Percentiles rank a stretch among this genome's conserved stretches.
Conservation (phyloP, 2,888 invertebrate species). For the Hirtodrosophila duncani region DNA sequence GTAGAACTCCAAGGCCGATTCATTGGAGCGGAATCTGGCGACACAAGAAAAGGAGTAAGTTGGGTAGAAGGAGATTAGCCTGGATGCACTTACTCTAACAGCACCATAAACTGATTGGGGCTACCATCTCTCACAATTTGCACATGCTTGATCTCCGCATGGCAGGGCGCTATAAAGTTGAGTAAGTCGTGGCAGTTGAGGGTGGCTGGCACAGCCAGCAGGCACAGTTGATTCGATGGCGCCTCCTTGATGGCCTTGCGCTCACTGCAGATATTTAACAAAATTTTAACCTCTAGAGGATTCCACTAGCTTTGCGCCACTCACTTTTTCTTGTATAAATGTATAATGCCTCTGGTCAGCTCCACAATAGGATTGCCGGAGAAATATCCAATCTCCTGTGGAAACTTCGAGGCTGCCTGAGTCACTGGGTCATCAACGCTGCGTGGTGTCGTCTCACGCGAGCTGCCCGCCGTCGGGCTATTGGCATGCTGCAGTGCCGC, state of each 20-base stretch:
- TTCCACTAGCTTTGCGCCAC: slow-evolving; percentile 22
- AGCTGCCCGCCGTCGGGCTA: slow-evolving; percentile 80
- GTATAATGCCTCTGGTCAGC: slow-evolving; percentile 96
- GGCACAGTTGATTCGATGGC: slow-evolving; percentile 90
- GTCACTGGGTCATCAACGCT: slow-evolving; percentile 60
- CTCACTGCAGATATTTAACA: slow-evolving; percentile 81
- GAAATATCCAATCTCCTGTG: slow-evolving; percentile 86
- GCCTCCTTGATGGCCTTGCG: slow-evolving; percentile 84
- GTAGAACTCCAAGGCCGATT: slow-evolving; percentile 94
- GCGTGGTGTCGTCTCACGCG: slow-evolving; percentile 80
- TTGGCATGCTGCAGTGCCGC: slow-evolving; percentile 54
- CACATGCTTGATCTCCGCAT: slow-evolving; percentile 92
- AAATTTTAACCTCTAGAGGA: neutral
- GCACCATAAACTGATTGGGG: slow-evolving; percentile 98
- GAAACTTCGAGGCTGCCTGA: slow-evolving; percentile 73
- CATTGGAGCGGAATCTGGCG: slow-evolving; percentile 85
- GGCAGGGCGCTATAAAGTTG: slow-evolving; percentile 95
- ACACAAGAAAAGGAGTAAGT: neutral
- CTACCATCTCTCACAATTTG: slow-evolving; percentile 93
- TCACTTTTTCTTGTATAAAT: slow-evolving; percentile 98
- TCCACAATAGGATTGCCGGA: slow-evolving; percentile 97
- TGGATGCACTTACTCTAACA: slow-evolving; percentile 85
- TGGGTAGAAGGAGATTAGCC: slow-evolving; percentile 44
- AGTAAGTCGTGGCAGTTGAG: slow-evolving; percentile 95
- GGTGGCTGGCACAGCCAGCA: slow-evolving; percentile 92